Conservation (phyloP, 2,888 invertebrate species). For the Lampropteryx suffumata region DNA sequence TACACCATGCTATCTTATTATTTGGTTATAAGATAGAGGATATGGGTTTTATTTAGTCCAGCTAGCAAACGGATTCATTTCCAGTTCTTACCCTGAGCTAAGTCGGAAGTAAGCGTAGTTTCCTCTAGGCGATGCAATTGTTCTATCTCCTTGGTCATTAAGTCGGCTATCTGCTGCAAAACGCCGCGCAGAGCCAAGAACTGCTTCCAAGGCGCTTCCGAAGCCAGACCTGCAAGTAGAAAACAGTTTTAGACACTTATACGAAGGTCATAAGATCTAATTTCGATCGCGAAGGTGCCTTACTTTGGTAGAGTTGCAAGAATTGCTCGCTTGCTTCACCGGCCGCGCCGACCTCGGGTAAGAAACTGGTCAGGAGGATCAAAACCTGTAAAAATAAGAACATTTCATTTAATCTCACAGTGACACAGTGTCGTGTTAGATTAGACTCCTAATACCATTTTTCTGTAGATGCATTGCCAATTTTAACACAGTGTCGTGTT, state of each 20-base stretch:
- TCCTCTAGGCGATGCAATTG: constrained; percentile 95
- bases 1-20: no score
- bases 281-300: constrained; percentile 31
- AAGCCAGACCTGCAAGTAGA: constrained; percentile 83
- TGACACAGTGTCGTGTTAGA: no score
- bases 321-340: constrained; percentile 97
- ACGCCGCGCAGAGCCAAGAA: constrained; percentile 95
- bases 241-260: not conserved
- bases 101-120: constrained; percentile 95
- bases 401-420: not conserved
- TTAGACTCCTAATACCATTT: no score
- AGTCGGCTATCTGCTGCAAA: constrained; percentile 90
- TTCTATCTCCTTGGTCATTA: constrained; percentile 94
- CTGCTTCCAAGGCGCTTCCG: constrained; percentile 95
- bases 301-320: constrained; percentile 91
- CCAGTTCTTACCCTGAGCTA: constrained; percentile 88
- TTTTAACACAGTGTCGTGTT: no score
- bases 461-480: no score
- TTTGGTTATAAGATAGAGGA: no score
- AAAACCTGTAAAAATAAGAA: constrained; percentile 82
- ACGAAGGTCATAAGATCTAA: not conserved
- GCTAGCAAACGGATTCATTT: no score
- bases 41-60: no score
- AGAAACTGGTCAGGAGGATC: constrained; percentile 93
- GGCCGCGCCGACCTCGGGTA: constrained; percentile 92